These are phyloP conservation scores for western clawed frog (Xenopus tropicalis) DNA, from an alignment of 2,113 vertebrate species.

Conservation along the genomic window DNA sequence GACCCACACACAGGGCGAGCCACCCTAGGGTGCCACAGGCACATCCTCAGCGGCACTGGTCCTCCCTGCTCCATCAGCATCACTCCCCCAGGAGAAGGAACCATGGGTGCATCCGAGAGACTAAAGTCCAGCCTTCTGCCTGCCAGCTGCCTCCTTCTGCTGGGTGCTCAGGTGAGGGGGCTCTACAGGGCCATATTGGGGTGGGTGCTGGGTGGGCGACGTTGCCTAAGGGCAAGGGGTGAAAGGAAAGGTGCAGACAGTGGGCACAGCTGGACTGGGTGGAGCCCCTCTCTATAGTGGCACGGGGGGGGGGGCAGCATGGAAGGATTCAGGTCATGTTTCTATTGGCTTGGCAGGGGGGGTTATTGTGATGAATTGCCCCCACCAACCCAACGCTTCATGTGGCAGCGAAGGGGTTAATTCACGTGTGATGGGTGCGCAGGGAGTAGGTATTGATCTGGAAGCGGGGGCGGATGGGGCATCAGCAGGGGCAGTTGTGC, in stretches of 20 bases:
- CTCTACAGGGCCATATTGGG: not conserved
- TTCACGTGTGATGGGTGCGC: no score
- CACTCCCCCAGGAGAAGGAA: not conserved
- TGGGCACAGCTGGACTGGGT: conserved; percentile 10
- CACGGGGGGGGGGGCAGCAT: not conserved
- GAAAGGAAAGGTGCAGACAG: not conserved
- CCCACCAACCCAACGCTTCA: no score
- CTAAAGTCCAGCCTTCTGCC: not conserved
- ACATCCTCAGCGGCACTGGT: no score
- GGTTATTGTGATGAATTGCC: no score
- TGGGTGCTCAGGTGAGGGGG: conserved; percentile 30
- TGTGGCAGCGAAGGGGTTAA: no score
- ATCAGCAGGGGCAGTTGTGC: no score
- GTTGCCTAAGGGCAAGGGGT: not conserved
- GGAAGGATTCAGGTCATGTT: not conserved
- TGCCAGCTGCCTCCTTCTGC: conserved; percentile 6
- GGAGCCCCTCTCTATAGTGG: not conserved
- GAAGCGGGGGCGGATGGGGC: no score
- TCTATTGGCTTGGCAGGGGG: no score
- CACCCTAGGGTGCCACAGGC: no score
- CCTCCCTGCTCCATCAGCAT: not conserved
- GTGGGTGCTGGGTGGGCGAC: not conserved
- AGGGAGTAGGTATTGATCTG: no score
- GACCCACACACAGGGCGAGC: not conserved
- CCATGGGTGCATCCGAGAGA: not conserved